Percentiles rank a stretch among this genome's conserved stretches.
These are phyloP conservation scores for Nibea coibor DNA, from an alignment of 2,113 vertebrate genomes.

Conservation along the genomic window DNA sequence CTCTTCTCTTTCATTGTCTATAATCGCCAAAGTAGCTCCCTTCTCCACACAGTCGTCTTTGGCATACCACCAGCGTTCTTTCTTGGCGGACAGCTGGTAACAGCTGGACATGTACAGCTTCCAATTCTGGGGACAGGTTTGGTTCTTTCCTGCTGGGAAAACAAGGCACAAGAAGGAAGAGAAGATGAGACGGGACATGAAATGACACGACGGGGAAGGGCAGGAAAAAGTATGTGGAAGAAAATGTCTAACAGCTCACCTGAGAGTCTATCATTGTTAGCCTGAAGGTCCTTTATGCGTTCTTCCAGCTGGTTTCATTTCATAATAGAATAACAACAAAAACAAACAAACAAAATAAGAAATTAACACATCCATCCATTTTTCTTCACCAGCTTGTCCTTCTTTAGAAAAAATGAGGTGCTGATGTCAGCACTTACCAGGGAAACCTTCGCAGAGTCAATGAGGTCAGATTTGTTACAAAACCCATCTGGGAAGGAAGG, in stretches of 20 bases:
- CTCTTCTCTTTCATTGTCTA: neutral
- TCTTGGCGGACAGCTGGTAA: neutral
- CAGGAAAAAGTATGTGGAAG: neutral
- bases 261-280: neutral
- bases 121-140: neutral
- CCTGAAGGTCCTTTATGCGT: neutral
- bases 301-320: neutral
- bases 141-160: neutral
- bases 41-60: neutral
- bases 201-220: neutral
- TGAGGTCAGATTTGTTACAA: neutral
- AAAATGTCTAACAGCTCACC: neutral
- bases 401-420: neutral
- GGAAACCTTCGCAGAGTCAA: neutral
- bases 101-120: neutral
- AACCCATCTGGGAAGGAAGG: neutral
- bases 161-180: neutral
- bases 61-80: neutral
- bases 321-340: too few species aligned
- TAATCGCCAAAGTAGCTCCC: neutral
- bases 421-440: neutral
- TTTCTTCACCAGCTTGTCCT: neutral
- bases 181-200: neutral
- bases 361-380: too few species aligned
- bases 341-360: too few species aligned